Base-by-base conservation (phyloP, 1,140 invertebrate species). In the Metaphire vulgaris region DNA sequence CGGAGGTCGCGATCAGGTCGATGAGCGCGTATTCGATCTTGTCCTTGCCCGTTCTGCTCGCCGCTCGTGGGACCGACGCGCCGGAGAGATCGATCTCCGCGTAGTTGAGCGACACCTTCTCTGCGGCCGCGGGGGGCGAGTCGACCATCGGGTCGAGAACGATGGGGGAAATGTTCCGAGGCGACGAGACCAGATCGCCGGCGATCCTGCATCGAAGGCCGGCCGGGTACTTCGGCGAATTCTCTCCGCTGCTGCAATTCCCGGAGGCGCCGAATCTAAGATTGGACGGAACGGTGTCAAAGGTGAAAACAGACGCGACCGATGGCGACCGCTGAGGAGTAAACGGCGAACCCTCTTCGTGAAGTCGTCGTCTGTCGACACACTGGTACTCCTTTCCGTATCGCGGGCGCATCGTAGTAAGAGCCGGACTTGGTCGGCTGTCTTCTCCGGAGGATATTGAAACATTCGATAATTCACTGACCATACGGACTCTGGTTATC, bases 331-430 rank as follows among this genome's bases (percentile, higher is more conserved):
- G 79, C 6, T 81, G 81, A 81, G 29, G 80, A 79, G 1, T 78
- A 78, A 33, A 77, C 70, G 69, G 81, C 81, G 29, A 66, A 33
- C 16, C 14, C 56, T 76, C 74, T 41, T 78, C 79, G 0, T 64
- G 33, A 6, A 76, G 70, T 33, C 76, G 79, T 56, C 72, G 71
- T 6, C 92, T 88, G 83, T 93, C 92, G 75, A 93, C 89, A 82
- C 91, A 92, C 86, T 91, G 91, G 85, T 95, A 96, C 84, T 95
- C 93, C 80, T 93, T 93, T n/a, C 94, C 93, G 1, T 92, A 94
- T 1, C 93, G 88, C 1, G 94, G 94, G 80, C 93, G 89, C 30
- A 95, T 86, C 0, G 92, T 93, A 67, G 91, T 92, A 1, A 91
- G 90, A 2, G 91, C 90, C 71, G 91, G 90, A 74, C 91, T 84